Evolutionary conservation across 2,797 vertebrate genomes (phyloP).

Genomic region (Austrolebias charrua): DNA sequence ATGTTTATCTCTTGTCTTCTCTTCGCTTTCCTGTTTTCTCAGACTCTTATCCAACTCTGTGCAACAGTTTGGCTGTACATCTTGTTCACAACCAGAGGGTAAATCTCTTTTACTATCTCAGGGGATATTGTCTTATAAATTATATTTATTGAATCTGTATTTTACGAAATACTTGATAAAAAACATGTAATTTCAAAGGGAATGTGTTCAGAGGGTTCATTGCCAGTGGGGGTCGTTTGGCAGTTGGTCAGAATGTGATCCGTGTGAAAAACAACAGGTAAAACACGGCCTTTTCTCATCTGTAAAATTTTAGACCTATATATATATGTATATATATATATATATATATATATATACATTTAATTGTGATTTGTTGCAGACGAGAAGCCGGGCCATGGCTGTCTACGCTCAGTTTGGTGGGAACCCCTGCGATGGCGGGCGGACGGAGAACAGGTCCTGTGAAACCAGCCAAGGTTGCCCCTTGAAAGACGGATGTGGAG

Average conservation of each 20-base stretch:
- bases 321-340: too few species aligned
- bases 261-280: conserved; percentile 89
- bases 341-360: too few species aligned
- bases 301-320: neutral
- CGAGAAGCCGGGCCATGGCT: conserved; percentile 76
- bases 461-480: conserved; percentile 83
- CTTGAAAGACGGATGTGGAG: conserved; percentile 84
- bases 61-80: conserved; percentile 37
- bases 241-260: conserved; percentile 88
- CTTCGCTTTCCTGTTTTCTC: neutral
- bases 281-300: neutral
- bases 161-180: neutral
- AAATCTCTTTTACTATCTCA: conserved; percentile 28
- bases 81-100: conserved; percentile 49
- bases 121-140: neutral
- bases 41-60: conserved; percentile 33
- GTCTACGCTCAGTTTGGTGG: conserved; percentile 88
- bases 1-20: neutral
- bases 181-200: conserved; percentile 34
- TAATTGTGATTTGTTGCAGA: conserved; percentile 76
- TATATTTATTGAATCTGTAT: neutral
- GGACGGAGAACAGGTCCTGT: conserved; percentile 78
- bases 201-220: conserved; percentile 65
- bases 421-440: conserved; percentile 74
- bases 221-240: conserved; percentile 86